Percentiles rank a stretch among this genome's conserved stretches.
phyloP scores from a whole-genome alignment of 2,888 invertebrate species.

The Gymnoscelis rufifasciata region DNA sequence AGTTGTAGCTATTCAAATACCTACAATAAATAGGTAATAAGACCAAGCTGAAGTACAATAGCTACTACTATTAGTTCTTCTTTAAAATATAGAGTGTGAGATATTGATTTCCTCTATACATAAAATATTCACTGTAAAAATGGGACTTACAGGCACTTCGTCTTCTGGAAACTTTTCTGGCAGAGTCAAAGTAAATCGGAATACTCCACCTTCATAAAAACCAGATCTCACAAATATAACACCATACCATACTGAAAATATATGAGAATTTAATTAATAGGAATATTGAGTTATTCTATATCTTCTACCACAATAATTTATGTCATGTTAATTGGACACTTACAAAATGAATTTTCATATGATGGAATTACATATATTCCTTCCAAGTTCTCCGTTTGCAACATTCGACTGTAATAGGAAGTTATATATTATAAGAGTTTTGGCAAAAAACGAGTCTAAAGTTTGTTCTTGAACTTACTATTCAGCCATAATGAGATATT shows the following conservation, averaged over 20 bases:
- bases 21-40: too few species aligned
- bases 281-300: too few species aligned
- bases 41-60: too few species aligned
- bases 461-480: slow-evolving; percentile 83
- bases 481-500: slow-evolving; percentile 94
- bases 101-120: too few species aligned
- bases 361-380: slow-evolving; percentile 97
- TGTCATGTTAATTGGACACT: slow-evolving; percentile 8
- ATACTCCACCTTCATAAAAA: slow-evolving; percentile 92
- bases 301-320: too few species aligned
- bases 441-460: too few species aligned
- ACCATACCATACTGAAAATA: slow-evolving; percentile 91
- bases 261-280: neutral
- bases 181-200: slow-evolving; percentile 91
- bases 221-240: slow-evolving; percentile 94
- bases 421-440: too few species aligned
- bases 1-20: too few species aligned
- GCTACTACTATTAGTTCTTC: too few species aligned
- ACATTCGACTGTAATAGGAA: slow-evolving; percentile 84
- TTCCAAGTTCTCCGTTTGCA: slow-evolving; percentile 89
- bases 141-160: slow-evolving; percentile 87
- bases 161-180: slow-evolving; percentile 93
- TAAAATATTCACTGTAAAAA: too few species aligned
- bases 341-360: slow-evolving; percentile 87
- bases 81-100: too few species aligned